Evolutionary conservation across 2,888 invertebrate genomes (phyloP).

Genomic region (Odontocerum albicorne): DNA sequence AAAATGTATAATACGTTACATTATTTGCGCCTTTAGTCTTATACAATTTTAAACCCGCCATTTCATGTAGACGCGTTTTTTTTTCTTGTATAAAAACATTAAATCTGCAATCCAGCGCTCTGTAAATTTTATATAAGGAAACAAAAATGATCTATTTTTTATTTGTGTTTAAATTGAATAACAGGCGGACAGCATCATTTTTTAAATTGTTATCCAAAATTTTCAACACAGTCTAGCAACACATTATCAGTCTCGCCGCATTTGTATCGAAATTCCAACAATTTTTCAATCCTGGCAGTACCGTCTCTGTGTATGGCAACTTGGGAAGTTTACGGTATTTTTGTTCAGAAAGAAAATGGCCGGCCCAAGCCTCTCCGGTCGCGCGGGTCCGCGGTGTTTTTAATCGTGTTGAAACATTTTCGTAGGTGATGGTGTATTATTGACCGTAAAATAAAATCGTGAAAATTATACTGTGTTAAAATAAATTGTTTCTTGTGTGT

Average conservation of each 20-base stretch:
- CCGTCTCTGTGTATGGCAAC: constrained; percentile 10
- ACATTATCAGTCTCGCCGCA: not conserved
- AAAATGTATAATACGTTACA: no score
- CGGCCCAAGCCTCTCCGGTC: constrained; percentile 27
- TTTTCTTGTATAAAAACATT: no score
- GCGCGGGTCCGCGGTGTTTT: constrained; percentile 25
- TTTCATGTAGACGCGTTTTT: no score
- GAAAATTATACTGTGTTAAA: constrained; percentile 14
- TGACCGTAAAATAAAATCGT: constrained; percentile 21
- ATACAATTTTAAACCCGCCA: no score
- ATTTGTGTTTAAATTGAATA: no score
- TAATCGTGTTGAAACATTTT: constrained; percentile 24
- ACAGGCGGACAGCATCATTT: no score
- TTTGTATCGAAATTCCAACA: not conserved
- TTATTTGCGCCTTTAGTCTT: no score
- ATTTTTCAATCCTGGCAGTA: not conserved
- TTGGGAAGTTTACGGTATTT: constrained; percentile 29
- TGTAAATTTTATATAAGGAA: no score
- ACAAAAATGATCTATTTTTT: no score
- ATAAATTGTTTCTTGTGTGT: constrained; percentile 17
- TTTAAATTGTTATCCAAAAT: not conserved
- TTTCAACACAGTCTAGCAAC: not conserved
- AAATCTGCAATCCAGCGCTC: no score
- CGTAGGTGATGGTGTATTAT: constrained; percentile 18
- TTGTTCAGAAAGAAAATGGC: constrained; percentile 33